A percentile compares a stretch with the other conserved stretches of the same genome.
These are phyloP conservation scores for Trichonephila inaurata DNA, from an alignment of 1,140 invertebrate species.

Conservation along the genomic window DNA sequence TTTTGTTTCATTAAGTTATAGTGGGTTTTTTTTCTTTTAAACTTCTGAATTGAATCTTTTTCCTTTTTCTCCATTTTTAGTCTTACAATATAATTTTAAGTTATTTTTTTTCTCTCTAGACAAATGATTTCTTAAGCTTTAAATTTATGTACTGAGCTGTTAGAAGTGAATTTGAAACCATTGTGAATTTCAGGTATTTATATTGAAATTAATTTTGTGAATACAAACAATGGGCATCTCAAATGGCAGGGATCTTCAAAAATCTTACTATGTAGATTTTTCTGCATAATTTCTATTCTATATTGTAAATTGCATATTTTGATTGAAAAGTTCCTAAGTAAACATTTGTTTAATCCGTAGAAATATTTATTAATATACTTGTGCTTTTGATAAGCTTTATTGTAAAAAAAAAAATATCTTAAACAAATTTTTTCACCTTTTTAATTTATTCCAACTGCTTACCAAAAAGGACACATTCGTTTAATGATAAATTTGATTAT, in stretches of 20 bases:
- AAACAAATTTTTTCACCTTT: not conserved
- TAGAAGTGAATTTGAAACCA: not conserved
- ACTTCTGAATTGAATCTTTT: not conserved
- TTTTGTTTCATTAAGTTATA: not conserved
- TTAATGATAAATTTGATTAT: too few species aligned
- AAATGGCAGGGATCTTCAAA: conserved; percentile 1
- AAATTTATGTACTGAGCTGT: not conserved
- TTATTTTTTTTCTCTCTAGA: not conserved
- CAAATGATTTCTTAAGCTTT: not conserved
- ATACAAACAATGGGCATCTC: not conserved
- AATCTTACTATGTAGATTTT: not conserved
- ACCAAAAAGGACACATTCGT: too few species aligned
- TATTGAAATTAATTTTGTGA: not conserved
- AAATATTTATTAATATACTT: not conserved
- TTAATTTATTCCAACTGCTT: not conserved
- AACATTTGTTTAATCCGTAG: conserved; percentile 1
- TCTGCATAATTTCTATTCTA: not conserved
- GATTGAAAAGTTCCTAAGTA: not conserved
- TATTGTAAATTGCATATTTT: not conserved
- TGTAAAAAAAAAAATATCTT: not conserved
- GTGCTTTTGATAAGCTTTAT: too few species aligned
- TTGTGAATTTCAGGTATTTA: not conserved
- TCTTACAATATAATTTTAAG: not conserved
- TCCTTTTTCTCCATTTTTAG: not conserved
- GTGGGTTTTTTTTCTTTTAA: not conserved